Conservation (phyloP, 2,797 vertebrate species). For the Nyctibius grandis region DNA sequence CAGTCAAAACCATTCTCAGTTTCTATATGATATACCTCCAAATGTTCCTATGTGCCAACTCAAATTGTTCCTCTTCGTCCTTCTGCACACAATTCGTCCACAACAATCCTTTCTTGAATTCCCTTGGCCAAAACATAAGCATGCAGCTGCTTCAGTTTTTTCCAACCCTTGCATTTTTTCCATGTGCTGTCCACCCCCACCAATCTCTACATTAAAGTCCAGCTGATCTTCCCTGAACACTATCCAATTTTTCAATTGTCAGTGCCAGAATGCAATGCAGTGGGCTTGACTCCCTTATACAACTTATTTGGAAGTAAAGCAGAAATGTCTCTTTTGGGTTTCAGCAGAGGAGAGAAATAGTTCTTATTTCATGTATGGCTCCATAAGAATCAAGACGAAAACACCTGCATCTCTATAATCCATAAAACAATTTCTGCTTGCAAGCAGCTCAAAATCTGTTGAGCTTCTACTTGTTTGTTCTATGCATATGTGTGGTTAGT, state of each 20-base stretch:
- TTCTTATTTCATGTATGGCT: background rate
- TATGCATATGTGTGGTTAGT: background rate
- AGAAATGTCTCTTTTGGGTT: background rate
- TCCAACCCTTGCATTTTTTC: slow-evolving; percentile 15
- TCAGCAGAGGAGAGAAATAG: background rate
- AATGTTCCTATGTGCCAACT: background rate
- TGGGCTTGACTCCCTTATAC: background rate
- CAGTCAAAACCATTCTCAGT: background rate
- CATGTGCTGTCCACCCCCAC: background rate
- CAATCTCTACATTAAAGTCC: background rate
- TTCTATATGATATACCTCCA: background rate
- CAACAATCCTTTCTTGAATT: background rate
- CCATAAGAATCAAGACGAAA: background rate
- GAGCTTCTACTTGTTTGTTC: background rate
- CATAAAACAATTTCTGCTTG: background rate
- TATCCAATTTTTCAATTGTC: background rate
- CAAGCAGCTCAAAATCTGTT: background rate
- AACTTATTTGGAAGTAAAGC: background rate
- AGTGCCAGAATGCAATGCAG: background rate
- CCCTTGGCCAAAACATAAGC: background rate
- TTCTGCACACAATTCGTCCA: background rate
- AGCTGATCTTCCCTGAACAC: slow-evolving; percentile 37
- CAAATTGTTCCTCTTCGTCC: background rate
- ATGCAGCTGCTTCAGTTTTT: slow-evolving; percentile 28
- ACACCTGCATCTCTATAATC: background rate